Percentiles rank a stretch among this genome's conserved stretches.
phyloP scores from a whole-genome alignment of 2,113 vertebrate species.

The Pyrgilauda ruficollis region DNA sequence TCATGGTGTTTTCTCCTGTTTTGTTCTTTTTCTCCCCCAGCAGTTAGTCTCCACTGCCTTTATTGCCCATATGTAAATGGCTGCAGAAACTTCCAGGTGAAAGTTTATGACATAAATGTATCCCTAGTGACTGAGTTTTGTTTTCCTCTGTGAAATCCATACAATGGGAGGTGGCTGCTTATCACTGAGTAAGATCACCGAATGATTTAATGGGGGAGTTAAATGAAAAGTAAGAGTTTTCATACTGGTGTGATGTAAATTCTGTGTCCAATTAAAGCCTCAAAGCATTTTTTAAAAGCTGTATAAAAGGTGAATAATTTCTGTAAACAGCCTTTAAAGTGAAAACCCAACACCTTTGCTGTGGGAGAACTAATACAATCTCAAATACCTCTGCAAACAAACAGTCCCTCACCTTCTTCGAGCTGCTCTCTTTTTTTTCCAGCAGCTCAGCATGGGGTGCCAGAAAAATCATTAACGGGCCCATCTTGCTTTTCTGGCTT shows the following conservation, averaged over 20 bases:
- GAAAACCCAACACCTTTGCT: conserved; percentile 59
- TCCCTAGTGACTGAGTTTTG: background rate
- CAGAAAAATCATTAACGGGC: conserved; percentile 64
- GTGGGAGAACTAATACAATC: conserved; percentile 21
- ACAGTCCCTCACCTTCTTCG: background rate
- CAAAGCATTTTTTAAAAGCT: conserved; percentile 63
- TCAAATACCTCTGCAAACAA: conserved; percentile 63
- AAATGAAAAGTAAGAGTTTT: conserved; percentile 44
- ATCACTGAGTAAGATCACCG: background rate
- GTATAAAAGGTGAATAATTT: conserved; percentile 63
- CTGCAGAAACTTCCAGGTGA: background rate
- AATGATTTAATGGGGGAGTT: background rate
- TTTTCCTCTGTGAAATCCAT: background rate
- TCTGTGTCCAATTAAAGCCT: conserved; percentile 20
- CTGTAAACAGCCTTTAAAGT: conserved; percentile 46
- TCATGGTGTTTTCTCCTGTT: background rate
- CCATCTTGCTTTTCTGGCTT: conserved; percentile 64
- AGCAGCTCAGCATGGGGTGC: conserved; percentile 68
- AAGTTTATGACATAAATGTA: background rate
- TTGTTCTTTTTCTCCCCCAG: background rate
- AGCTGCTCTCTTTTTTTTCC: background rate
- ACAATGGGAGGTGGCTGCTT: background rate
- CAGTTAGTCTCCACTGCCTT: background rate
- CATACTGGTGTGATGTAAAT: conserved; percentile 2
- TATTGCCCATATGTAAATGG: background rate